A percentile compares a stretch with the other conserved stretches of the same genome.
These are phyloP conservation scores for Brachyopa scutellaris DNA, from an alignment of 2,888 invertebrate species.

Conservation along the genomic window DNA sequence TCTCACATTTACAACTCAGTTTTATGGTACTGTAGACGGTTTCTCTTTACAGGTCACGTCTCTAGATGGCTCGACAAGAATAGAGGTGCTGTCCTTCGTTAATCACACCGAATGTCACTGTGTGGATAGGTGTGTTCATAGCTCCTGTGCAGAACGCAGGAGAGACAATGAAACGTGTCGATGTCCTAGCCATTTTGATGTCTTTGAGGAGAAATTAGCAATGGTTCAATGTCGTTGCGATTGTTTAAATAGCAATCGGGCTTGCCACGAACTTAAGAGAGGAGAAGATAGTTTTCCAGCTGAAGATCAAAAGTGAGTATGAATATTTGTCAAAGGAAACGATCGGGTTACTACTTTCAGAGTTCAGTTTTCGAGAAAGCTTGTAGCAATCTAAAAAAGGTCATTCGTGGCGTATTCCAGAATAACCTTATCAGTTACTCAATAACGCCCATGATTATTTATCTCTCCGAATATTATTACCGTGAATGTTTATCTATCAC, in stretches of 20 bases:
- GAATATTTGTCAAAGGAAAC: background rate
- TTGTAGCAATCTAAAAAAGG: no score
- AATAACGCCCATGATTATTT: no score
- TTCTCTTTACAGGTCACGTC: slow-evolving; percentile 66
- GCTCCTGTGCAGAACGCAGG: slow-evolving; percentile 24
- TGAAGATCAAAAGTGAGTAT: slow-evolving; percentile 84
- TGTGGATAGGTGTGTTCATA: slow-evolving; percentile 73
- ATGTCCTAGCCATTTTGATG: slow-evolving; percentile 80
- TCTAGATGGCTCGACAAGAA: slow-evolving; percentile 69
- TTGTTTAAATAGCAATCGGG: slow-evolving; percentile 84
- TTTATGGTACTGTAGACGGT: no score
- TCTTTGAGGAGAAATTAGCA: slow-evolving; percentile 77
- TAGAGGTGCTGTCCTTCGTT: slow-evolving; percentile 74
- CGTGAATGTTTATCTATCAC: no score
- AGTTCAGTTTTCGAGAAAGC: no score
- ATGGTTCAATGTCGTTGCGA: slow-evolving; percentile 84
- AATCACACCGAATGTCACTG: slow-evolving; percentile 81
- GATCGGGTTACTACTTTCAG: no score
- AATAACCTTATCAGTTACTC: no score
- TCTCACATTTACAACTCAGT: no score
- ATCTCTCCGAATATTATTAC: no score
- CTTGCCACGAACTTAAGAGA: slow-evolving; percentile 85
- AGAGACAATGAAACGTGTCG: slow-evolving; percentile 62
- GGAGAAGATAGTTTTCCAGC: slow-evolving; percentile 86
- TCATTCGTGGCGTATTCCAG: no score